Conservation (phyloP, 2,113 vertebrate genomes). For the Perognathus longimembris region DNA sequence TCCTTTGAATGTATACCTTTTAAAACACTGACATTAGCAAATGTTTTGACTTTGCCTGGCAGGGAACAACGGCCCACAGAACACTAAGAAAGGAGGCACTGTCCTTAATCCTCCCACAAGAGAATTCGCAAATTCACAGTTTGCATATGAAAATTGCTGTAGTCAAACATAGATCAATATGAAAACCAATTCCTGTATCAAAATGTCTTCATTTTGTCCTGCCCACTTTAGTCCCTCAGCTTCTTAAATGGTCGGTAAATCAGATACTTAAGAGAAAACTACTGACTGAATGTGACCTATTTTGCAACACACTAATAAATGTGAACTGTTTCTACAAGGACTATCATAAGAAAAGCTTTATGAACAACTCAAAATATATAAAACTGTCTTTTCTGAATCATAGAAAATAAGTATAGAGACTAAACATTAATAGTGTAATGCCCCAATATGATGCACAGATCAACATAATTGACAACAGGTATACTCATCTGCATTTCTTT, state of each 20-base stretch:
- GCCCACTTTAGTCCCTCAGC: background rate
- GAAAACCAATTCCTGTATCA: constrained; percentile 56
- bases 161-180: constrained; percentile 50
- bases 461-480: constrained; percentile 77
- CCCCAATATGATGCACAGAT: constrained; percentile 64
- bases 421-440: constrained; percentile 52
- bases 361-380: constrained; percentile 76
- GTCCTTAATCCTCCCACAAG: constrained; percentile 63
- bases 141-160: constrained; percentile 50
- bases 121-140: constrained; percentile 13
- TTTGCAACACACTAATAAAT: constrained; percentile 68
- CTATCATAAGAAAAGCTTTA: constrained; percentile 69
- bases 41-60: constrained; percentile 68
- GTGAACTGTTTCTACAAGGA: constrained; percentile 54
- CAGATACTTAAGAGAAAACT: constrained; percentile 72
- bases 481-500: constrained; percentile 71
- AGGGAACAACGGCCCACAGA: constrained; percentile 65
- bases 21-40: constrained; percentile 78
- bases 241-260: constrained; percentile 76
- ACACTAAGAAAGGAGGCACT: constrained; percentile 50
- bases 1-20: constrained; percentile 64
- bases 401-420: constrained; percentile 62
- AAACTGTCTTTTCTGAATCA: constrained; percentile 49
- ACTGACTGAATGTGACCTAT: constrained; percentile 70
- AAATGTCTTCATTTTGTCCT: constrained; percentile 23